These are phyloP conservation scores for Chalcosyrphus nemorum DNA, from an alignment of 2,888 invertebrate species.

Conservation along the genomic window DNA sequence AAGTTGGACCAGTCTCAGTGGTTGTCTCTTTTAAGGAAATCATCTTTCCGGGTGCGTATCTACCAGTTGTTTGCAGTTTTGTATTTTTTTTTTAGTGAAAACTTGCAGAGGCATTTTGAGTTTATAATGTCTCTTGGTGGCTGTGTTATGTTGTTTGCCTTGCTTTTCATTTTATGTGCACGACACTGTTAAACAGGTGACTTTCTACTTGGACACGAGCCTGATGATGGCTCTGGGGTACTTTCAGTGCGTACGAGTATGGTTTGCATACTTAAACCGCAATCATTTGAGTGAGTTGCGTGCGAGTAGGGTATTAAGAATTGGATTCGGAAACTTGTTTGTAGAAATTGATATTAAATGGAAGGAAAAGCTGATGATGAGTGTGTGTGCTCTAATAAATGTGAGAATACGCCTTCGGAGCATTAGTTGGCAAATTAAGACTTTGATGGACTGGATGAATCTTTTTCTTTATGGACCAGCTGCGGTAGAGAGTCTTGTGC, in stretches of 20 bases:
- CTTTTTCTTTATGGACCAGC: neutral
- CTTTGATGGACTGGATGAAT: conserved; percentile 1
- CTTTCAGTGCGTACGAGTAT: conserved; percentile 38
- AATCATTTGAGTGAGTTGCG: conserved; percentile 36
- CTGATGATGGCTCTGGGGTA: conserved; percentile 41
- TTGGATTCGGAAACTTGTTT: conserved; percentile 41
- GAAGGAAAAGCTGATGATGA: neutral
- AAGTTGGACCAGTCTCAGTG: conserved; percentile 30
- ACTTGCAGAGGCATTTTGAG: conserved; percentile 43
- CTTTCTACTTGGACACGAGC: conserved; percentile 61
- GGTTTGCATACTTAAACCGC: conserved; percentile 50
- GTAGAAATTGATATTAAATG: conserved; percentile 30
- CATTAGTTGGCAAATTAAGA: conserved; percentile 54
- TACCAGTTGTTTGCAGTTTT: conserved; percentile 26
- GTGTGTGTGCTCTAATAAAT: conserved; percentile 38
- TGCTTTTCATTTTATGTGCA: conserved; percentile 52
- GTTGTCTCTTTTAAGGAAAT: conserved; percentile 57
- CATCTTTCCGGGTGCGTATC: conserved; percentile 68
- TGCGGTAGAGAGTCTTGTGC: conserved; percentile 19
- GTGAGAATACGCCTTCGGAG: conserved; percentile 43
- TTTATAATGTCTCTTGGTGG: conserved; percentile 13
- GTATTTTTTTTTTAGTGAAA: conserved; percentile 48
- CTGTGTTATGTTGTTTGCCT: conserved; percentile 41
- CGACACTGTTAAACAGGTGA: conserved; percentile 58
- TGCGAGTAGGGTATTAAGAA: conserved; percentile 52